Evolutionary conservation across 2,113 vertebrate genomes (phyloP).

Genomic region (Ploceus nigricollis): DNA sequence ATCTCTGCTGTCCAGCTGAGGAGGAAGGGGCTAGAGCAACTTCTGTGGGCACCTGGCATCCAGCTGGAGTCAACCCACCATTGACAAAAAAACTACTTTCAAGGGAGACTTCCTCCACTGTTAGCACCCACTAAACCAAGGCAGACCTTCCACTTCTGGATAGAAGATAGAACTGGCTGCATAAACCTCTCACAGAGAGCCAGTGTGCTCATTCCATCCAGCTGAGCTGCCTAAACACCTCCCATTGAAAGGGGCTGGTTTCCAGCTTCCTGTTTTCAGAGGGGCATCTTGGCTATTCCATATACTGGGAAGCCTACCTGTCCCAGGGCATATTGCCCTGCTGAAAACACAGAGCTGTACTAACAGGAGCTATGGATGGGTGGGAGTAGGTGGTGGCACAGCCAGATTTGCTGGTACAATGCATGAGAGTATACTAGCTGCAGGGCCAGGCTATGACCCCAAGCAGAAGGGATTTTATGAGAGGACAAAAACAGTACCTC

Average conservation of each 20-base stretch:
- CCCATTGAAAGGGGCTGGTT: neutral
- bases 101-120: neutral
- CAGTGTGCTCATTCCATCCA: neutral
- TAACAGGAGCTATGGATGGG: neutral
- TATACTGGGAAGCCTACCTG: fast-evolving
- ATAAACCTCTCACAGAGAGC: neutral
- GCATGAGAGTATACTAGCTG: neutral
- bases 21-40: neutral
- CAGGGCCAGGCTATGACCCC: neutral
- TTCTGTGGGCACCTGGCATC: neutral
- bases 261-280: neutral
- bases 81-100: neutral
- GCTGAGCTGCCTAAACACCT: neutral
- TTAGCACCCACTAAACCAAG: neutral
- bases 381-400: neutral
- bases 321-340: fast-evolving
- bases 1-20: neutral
- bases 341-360: neutral
- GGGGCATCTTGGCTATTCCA: neutral
- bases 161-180: neutral
- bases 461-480: neutral
- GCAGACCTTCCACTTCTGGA: neutral
- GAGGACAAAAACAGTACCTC: neutral
- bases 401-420: neutral
- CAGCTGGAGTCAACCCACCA: neutral